A percentile compares a stretch with the other conserved stretches of the same genome.
phyloP scores from a whole-genome alignment of 2,113 vertebrate species.

The Osmerus eperlanus region DNA sequence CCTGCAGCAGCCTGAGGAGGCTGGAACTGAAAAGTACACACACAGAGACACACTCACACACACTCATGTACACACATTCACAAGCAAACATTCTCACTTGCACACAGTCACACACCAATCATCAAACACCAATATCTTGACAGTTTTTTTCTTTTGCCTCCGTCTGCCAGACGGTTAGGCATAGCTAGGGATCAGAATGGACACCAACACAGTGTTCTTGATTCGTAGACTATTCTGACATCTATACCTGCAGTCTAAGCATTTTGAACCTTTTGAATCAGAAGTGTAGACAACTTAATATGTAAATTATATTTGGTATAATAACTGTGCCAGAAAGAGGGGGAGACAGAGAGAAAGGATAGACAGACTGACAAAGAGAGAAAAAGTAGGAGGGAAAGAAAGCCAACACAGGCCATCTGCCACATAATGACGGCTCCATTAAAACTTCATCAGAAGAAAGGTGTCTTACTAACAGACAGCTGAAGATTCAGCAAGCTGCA shows the following conservation, averaged over 20 bases:
- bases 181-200: no score
- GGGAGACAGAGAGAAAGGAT: background rate
- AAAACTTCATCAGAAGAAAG: slow-evolving; percentile 66
- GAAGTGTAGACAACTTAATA: background rate
- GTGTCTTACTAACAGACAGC: slow-evolving; percentile 52
- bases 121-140: no score
- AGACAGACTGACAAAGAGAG: background rate
- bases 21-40: background rate
- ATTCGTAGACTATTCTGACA: no score
- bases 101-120: no score
- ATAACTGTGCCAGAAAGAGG: background rate
- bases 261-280: no score
- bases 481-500: slow-evolving; percentile 36
- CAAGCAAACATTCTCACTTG: no score
- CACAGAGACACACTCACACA: no score
- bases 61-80: no score
- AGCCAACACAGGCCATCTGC: slow-evolving; percentile 56
- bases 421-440: slow-evolving; percentile 44
- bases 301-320: background rate
- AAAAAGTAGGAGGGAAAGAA: slow-evolving; percentile 18
- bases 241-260: no score
- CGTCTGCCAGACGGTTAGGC: no score
- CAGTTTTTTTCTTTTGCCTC: no score
- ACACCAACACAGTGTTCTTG: no score
- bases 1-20: slow-evolving; percentile 2